Evolutionary conservation across 2,888 invertebrate species (phyloP).

Genomic region (Coelopa pilipes): DNA sequence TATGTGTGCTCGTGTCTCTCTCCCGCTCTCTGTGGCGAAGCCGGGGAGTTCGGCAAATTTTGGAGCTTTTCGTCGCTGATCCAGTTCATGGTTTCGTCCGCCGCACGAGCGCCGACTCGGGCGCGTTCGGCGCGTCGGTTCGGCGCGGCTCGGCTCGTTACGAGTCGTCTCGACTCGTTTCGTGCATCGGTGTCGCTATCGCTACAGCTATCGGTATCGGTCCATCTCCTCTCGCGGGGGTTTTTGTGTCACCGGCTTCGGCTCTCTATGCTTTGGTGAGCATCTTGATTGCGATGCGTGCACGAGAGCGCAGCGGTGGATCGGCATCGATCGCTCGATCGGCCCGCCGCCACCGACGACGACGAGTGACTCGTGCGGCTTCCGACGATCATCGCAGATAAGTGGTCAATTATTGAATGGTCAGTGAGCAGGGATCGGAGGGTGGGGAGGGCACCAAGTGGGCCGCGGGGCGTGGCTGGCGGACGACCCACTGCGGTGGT

Average conservation of each 20-base stretch:
- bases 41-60: slow-evolving; percentile 5
- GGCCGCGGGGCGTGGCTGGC: neutral
- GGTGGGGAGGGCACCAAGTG: neutral
- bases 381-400: slow-evolving; percentile 15
- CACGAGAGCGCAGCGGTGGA: slow-evolving; percentile 6
- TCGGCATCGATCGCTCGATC: slow-evolving; percentile 10
- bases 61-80: slow-evolving; percentile 11
- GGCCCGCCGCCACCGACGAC: too few relatives aligned
- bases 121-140: neutral
- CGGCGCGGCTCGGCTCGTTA: neutral
- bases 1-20: neutral
- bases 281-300: slow-evolving; percentile 31
- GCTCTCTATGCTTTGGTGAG: slow-evolving; percentile 33
- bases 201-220: too few relatives aligned
- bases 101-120: neutral
- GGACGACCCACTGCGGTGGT: too few relatives aligned
- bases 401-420: slow-evolving; percentile 9
- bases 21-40: neutral
- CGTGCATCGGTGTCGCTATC: neutral
- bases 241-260: slow-evolving; percentile 29
- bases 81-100: neutral
- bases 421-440: too few relatives aligned
- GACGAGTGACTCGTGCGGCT: slow-evolving; percentile 17
- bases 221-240: neutral
- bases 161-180: neutral